Conservation (phyloP, 2,113 vertebrate species). For the Struthio camelus region DNA sequence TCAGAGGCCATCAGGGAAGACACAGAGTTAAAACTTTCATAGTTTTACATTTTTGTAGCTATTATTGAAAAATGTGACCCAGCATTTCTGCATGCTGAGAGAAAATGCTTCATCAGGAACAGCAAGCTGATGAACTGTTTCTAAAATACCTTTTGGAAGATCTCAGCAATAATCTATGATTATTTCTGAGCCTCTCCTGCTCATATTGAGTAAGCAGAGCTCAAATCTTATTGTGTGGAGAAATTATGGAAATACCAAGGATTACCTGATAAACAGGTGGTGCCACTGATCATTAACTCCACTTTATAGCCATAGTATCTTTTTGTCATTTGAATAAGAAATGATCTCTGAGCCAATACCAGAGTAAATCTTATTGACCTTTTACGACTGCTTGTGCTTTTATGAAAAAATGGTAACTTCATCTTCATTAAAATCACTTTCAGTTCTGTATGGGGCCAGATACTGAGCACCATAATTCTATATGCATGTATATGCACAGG, state of each 20-base stretch:
- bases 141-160: neutral
- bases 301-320: neutral
- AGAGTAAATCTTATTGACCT: constrained; percentile 14
- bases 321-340: constrained; percentile 26
- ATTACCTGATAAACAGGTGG: neutral
- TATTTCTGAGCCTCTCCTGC: neutral
- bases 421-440: constrained; percentile 5
- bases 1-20: neutral
- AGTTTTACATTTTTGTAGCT: neutral
- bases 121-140: neutral
- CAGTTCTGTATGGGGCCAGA: neutral
- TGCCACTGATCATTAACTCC: neutral
- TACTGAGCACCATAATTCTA: neutral
- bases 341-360: neutral
- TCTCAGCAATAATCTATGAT: neutral
- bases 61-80: neutral
- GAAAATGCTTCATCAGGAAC: constrained; percentile 3
- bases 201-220: neutral
- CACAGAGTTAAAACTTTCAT: neutral
- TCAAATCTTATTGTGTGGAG: neutral
- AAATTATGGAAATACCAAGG: constrained; percentile 39
- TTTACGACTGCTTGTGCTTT: neutral
- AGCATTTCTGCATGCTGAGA: constrained; percentile 12
- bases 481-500: neutral
- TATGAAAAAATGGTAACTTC: neutral